A percentile compares a stretch with the other conserved stretches of the same genome.
Conservation (phyloP, 2,113 vertebrate species). For the Takifugu flavidus region DNA sequence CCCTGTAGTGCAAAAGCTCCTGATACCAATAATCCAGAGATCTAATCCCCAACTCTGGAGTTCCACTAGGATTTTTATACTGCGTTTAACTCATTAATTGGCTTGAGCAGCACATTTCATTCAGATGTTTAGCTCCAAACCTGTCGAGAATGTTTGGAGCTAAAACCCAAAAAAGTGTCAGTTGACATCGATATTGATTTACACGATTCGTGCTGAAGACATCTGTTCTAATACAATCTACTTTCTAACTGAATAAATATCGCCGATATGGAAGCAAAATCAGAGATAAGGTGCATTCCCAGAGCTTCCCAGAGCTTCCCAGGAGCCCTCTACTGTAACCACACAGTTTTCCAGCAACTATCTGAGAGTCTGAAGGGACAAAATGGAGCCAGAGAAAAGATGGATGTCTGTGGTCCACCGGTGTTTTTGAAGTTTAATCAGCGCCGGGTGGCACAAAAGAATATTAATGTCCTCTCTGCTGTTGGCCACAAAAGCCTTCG, state of each 20-base stretch:
- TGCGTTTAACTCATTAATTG: constrained; percentile 7
- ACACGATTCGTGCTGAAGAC: too few relatives aligned
- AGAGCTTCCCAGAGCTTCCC: too few relatives aligned
- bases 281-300: too few relatives aligned
- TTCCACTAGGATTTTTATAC: neutral
- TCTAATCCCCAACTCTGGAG: constrained; percentile 2
- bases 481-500: constrained; percentile 49
- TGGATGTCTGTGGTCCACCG: too few relatives aligned
- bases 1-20: constrained; percentile 4
- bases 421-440: constrained; percentile 54
- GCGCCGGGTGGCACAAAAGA: constrained; percentile 59
- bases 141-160: too few relatives aligned
- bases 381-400: neutral
- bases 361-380: neutral
- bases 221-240: too few relatives aligned
- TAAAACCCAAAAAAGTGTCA: too few relatives aligned
- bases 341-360: neutral
- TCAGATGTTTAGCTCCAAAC: too few relatives aligned
- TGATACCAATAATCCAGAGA: constrained; percentile 1
- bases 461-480: constrained; percentile 60
- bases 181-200: too few relatives aligned
- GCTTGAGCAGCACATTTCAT: neutral
- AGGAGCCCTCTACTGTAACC: too few relatives aligned
- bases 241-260: too few relatives aligned
- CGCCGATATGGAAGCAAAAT: too few relatives aligned